Base-by-base conservation (phyloP, 2,888 invertebrate genomes). In the Tolmerus cingulatus region DNA sequence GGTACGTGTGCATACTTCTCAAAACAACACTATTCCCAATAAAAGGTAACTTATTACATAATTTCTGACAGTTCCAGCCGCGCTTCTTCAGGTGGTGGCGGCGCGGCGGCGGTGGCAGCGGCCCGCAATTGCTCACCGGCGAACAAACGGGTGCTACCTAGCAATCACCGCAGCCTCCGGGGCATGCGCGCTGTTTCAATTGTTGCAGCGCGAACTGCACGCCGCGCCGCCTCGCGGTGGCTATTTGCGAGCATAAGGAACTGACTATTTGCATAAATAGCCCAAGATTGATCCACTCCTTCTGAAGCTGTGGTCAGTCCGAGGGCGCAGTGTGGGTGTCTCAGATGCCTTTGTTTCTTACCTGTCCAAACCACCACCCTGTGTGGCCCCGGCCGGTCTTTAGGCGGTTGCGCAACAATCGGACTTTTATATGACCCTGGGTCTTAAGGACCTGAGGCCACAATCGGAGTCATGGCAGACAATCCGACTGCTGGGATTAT, bases 11-110 rank as follows among this genome's bases (percentile, higher is more conserved):
- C 87, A 87, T 87, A 81, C 79, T 87, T 81, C 74, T 87, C 87
- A 87, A 87, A 86, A 81, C 46, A 81, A 87, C 87, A 87, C 87
- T 74, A 74, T 81, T 78, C 66, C 79, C 74, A 81, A 87, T 81
- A 87, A 87, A 81, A 81, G 66, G 74, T 87, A 79, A 87, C 87
- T 87, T 87, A 87, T 87, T 87, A 87, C 87, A 87, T 87, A 87
- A 87, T 87, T 87, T 81, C 77, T 77, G 27, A 77, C 86, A 86
- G 74, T 86, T 86, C 78, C 34, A 37, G 51, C 81, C 40, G 78
- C 57, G 57, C 84, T 84, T 84, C 84, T 66, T 51, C 51, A 51
- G 51, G 51, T 51, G 51, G 7, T 51, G 19, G 66, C 23, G 66
- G 66, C 23, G 66, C 23, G 19, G 27, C 12, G 27, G 66, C 19